Percentiles rank a stretch among this genome's conserved stretches.
Conservation (phyloP, 2,797 vertebrate species). For the Pristis pectinata region DNA sequence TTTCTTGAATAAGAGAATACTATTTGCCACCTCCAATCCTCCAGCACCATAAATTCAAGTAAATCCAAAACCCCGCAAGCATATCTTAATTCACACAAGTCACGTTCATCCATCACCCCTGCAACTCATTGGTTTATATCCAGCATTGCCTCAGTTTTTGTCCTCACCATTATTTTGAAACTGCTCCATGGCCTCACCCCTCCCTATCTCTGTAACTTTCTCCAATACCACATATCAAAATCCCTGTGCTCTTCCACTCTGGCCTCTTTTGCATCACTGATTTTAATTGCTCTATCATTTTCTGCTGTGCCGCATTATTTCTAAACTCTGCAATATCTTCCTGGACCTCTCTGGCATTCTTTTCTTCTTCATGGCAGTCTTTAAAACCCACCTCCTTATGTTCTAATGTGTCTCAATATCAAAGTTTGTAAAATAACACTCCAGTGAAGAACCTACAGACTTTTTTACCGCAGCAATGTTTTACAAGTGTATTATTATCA, state of each 20-base stretch:
- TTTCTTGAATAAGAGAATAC: too few relatives aligned
- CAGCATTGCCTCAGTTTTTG: too few relatives aligned
- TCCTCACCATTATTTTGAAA: too few relatives aligned
- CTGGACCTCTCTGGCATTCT: background rate
- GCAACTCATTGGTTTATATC: too few relatives aligned
- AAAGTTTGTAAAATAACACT: background rate
- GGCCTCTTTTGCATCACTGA: background rate
- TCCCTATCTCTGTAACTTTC: background rate
- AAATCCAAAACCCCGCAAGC: too few relatives aligned
- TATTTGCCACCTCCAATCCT: too few relatives aligned
- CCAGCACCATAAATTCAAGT: too few relatives aligned
- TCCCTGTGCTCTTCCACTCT: background rate
- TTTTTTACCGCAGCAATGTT: background rate
- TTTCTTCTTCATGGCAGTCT: background rate
- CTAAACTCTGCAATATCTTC: background rate
- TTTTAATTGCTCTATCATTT: background rate
- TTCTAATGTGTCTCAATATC: too few relatives aligned
- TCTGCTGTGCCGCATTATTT: too few relatives aligned
- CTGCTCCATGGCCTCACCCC: too few relatives aligned
- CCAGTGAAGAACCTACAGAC: background rate
- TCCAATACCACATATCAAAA: background rate
- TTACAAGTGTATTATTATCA: background rate
- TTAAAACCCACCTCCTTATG: background rate
- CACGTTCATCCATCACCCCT: too few relatives aligned
- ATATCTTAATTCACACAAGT: too few relatives aligned